Percentiles rank a stretch among this genome's conserved stretches.
Conservation (phyloP, 2,888 invertebrate species). For the Agrochola lota region DNA sequence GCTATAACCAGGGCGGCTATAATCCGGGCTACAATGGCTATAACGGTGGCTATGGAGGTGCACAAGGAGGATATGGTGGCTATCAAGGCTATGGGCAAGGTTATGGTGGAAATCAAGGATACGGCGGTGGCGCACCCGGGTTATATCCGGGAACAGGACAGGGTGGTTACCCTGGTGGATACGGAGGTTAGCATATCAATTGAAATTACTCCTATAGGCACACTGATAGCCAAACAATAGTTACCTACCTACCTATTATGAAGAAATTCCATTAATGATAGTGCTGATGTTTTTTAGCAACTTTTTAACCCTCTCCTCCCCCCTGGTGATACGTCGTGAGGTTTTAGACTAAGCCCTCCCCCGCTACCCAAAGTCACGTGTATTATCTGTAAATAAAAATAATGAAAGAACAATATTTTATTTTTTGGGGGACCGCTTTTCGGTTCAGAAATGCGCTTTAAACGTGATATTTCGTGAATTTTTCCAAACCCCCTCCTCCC, state of each 20-base stretch:
- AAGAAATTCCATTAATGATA: too few relatives aligned
- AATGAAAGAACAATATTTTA: too few relatives aligned
- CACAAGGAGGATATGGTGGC: slow-evolving; percentile 52
- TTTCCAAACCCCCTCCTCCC: too few relatives aligned
- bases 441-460: too few relatives aligned
- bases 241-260: neutral
- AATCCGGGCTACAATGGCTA: slow-evolving; percentile 56
- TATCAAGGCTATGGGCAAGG: slow-evolving; percentile 41
- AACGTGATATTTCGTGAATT: too few relatives aligned
- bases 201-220: neutral
- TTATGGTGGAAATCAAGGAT: slow-evolving; percentile 54
- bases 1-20: slow-evolving; percentile 36
- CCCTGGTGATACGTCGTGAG: too few relatives aligned
- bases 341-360: too few relatives aligned
- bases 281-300: too few relatives aligned
- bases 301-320: too few relatives aligned
- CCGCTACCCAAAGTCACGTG: too few relatives aligned
- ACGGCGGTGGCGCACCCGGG: slow-evolving; percentile 50
- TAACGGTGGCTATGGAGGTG: slow-evolving; percentile 37
- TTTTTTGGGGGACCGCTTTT: too few relatives aligned
- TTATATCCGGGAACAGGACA: slow-evolving; percentile 52
- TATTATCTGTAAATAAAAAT: too few relatives aligned
- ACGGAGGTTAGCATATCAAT: slow-evolving; percentile 55
- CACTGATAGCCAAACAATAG: neutral
- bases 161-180: slow-evolving; percentile 57